Percentiles rank a stretch among this genome's conserved stretches.
These are phyloP conservation scores for Periparus ater DNA, from an alignment of 2,797 vertebrate genomes.

Conservation along the genomic window DNA sequence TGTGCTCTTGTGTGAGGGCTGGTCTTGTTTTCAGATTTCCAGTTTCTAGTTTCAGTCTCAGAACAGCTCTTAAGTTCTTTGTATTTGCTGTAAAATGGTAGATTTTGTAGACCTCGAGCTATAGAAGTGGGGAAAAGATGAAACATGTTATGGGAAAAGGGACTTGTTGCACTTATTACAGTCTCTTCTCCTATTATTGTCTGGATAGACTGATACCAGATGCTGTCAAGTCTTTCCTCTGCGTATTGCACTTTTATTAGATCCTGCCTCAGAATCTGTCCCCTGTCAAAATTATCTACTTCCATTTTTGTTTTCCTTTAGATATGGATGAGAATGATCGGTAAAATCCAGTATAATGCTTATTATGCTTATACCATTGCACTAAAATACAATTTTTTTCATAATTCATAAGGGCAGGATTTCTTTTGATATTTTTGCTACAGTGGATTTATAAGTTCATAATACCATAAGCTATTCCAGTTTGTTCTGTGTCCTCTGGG, in stretches of 20 bases:
- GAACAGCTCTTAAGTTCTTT: slow-evolving; percentile 24
- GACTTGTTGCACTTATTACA: neutral
- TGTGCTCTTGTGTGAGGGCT: neutral
- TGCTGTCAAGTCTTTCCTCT: slow-evolving; percentile 16
- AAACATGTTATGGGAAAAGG: slow-evolving; percentile 1
- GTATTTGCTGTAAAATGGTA: slow-evolving; percentile 1
- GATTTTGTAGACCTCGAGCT: slow-evolving; percentile 15
- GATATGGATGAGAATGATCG: neutral
- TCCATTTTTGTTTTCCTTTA: slow-evolving; percentile 1
- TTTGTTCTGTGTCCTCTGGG: neutral
- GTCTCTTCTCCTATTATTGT: slow-evolving; percentile 15
- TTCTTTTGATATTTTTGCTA: slow-evolving; percentile 9
- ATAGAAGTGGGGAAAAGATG: neutral
- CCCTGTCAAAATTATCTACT: neutral
- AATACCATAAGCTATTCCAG: neutral
- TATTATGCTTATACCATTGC: neutral
- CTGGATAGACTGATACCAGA: neutral
- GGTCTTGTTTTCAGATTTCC: neutral
- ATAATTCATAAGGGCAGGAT: neutral
- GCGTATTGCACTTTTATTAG: slow-evolving; percentile 28
- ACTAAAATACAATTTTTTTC: neutral
- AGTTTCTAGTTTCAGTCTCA: neutral
- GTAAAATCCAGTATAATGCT: neutral
- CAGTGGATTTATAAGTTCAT: slow-evolving; percentile 14
- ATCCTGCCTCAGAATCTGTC: neutral